A percentile compares a stretch with the other conserved stretches of the same genome.
phyloP scores from a whole-genome alignment of 2,113 vertebrate species.

The Phyllostomus hastatus region DNA sequence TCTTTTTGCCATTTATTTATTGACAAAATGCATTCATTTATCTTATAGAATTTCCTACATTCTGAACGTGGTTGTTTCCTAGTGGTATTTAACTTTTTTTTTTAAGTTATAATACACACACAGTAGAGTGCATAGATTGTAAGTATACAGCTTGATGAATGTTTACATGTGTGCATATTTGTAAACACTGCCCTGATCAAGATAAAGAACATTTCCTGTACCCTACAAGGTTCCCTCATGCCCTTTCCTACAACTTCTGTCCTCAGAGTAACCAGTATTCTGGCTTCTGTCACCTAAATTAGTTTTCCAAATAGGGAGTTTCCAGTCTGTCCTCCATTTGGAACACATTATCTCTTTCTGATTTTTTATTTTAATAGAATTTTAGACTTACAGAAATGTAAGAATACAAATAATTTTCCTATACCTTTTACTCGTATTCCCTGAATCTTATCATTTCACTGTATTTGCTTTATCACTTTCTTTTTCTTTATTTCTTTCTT shows the following conservation, averaged over 20 bases:
- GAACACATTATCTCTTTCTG: background rate
- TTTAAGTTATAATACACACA: background rate
- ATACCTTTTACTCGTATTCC: background rate
- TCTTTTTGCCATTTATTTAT: background rate
- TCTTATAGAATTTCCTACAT: background rate
- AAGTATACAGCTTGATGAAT: background rate
- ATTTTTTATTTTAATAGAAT: background rate
- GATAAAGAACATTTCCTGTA: background rate
- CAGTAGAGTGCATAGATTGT: background rate
- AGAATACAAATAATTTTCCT: background rate
- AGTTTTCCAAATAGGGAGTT: background rate
- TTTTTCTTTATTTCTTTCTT: background rate
- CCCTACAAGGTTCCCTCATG: background rate
- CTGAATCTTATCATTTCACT: background rate
- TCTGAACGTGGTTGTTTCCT: conserved; percentile 12
- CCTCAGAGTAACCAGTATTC: background rate
- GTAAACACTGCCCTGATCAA: background rate
- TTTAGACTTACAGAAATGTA: background rate
- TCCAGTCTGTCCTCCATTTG: background rate
- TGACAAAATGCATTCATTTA: background rate
- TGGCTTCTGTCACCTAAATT: background rate
- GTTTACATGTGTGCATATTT: background rate
- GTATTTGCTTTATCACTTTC: no score
- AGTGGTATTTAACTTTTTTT: background rate
- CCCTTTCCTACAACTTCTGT: background rate